phyloP scores from a whole-genome alignment of 2,113 vertebrate genomes.

The Anoplopoma fimbria region DNA sequence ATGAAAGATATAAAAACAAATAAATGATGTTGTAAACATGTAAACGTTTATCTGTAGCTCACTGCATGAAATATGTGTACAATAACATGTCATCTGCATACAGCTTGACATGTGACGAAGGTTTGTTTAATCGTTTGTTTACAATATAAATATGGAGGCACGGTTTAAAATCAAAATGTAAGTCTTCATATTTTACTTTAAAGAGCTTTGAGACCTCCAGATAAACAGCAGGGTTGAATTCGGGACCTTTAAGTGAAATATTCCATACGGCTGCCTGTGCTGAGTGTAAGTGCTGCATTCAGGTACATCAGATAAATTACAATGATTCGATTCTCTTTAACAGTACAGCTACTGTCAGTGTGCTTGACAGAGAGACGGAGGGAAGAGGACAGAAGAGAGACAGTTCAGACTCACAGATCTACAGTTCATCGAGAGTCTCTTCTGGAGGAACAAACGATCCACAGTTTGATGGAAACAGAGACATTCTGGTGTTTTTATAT shows the following conservation, averaged over 20 bases:
- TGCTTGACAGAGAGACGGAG: too few species aligned
- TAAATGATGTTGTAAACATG: neutral
- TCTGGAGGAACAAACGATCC: neutral
- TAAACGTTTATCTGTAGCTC: neutral
- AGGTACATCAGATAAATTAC: conserved; percentile 44
- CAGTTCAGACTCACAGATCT: too few species aligned
- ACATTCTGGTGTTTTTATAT: conserved; percentile 2
- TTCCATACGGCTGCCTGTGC: too few species aligned
- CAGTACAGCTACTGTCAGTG: conserved; percentile 35
- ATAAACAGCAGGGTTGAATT: too few species aligned
- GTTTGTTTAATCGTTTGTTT: neutral
- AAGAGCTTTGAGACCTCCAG: neutral
- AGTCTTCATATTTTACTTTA: neutral
- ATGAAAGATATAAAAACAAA: too few species aligned
- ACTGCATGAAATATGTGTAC: neutral
- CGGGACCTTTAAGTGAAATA: conserved; percentile 15
- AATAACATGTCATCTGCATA: neutral
- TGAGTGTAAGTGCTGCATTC: conserved; percentile 46
- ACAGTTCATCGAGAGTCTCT: neutral
- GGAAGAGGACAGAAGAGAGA: neutral
- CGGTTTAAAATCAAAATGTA: neutral
- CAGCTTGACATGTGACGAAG: neutral
- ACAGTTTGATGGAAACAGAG: conserved; percentile 3
- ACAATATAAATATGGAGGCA: neutral
- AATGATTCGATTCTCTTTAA: conserved; percentile 44